Conservation (phyloP, 1,140 invertebrate genomes). For the Drosophila micromelanica region DNA sequence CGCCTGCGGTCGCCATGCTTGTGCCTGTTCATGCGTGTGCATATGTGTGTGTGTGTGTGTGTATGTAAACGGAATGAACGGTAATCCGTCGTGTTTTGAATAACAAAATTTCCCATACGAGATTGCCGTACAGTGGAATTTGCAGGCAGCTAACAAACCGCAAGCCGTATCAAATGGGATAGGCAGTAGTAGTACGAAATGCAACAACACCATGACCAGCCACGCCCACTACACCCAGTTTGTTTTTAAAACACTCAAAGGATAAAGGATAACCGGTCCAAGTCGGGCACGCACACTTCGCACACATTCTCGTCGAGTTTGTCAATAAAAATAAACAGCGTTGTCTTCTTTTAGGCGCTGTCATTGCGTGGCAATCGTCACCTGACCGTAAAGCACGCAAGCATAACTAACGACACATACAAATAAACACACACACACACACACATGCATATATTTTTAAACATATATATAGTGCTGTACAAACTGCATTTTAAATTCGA, state of each 20-base stretch:
- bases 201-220: conserved; percentile 56
- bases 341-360: conserved; percentile 57
- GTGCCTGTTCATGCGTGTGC: conserved; percentile 1
- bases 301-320: conserved; percentile 73
- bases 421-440: background rate
- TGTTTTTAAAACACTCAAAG: conserved; percentile 75
- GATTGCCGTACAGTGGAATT: conserved; percentile 75
- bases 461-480: background rate
- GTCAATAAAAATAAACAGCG: conserved; percentile 73
- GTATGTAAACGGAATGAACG: conserved; percentile 77
- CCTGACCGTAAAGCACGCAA: conserved; percentile 43
- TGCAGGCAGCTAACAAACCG: conserved; percentile 73
- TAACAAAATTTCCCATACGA: conserved; percentile 77
- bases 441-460: background rate
- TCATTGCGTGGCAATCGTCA: conserved; percentile 76
- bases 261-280: conserved; percentile 56
- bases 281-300: conserved; percentile 68
- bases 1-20: conserved; percentile 52
- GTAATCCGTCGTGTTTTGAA: conserved; percentile 82
- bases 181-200: conserved; percentile 47
- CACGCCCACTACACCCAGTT: conserved; percentile 56
- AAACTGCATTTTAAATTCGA: conserved; percentile 3
- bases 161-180: conserved; percentile 78
- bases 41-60: conserved; percentile 37
- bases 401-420: background rate